These are phyloP conservation scores for Cercopithecus mona DNA, from an alignment of 2,113 vertebrate species.

Conservation along the genomic window DNA sequence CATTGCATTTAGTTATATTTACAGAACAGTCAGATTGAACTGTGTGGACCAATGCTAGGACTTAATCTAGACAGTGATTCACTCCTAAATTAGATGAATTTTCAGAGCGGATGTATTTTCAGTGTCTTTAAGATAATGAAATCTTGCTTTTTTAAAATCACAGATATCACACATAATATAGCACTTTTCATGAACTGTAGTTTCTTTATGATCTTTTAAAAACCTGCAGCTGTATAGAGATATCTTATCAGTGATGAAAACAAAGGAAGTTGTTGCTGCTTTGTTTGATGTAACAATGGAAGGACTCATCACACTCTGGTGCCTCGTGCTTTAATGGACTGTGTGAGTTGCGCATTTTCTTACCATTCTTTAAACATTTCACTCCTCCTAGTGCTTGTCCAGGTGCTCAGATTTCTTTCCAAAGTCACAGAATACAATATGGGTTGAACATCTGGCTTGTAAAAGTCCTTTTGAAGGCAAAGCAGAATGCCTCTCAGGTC, in stretches of 20 bases:
- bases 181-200: constrained; percentile 4
- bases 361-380: not conserved
- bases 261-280: constrained; percentile 28
- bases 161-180: not conserved
- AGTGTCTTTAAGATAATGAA: constrained; percentile 25
- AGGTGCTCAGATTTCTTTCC: constrained; percentile 45
- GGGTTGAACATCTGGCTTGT: constrained; percentile 49
- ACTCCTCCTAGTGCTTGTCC: not conserved
- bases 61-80: not conserved
- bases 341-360: not conserved
- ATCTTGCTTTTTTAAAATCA: not conserved
- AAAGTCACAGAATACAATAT: constrained; percentile 39
- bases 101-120: not conserved
- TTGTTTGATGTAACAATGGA: constrained; percentile 49
- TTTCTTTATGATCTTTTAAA: constrained; percentile 52
- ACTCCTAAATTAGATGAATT: constrained; percentile 7
- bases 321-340: not conserved
- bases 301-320: not conserved
- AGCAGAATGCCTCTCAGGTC: not conserved
- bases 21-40: not conserved
- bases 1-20: not conserved
- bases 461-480: constrained; percentile 51
- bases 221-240: constrained; percentile 54
- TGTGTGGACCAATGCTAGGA: not conserved
- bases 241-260: constrained; percentile 58